Evolutionary conservation across 1,140 invertebrate species (phyloP), one percentile per base, ranked within the genome.

Genomic region (Parasteatoda tepidariorum): DNA sequence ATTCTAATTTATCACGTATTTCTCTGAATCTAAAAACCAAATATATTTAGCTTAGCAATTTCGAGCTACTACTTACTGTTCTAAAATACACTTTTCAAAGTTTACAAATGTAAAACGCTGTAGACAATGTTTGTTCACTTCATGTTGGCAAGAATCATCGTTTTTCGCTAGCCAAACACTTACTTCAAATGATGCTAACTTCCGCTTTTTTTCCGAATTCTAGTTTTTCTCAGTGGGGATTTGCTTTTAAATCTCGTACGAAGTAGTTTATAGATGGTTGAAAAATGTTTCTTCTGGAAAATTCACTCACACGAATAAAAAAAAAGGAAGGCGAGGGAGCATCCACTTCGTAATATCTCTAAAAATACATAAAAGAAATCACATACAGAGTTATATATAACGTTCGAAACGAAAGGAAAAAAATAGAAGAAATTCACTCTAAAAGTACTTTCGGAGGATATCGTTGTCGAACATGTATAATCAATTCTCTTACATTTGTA

Each of bases 401-500:
- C 18, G 38, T 4, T 48, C 18, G 9, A 48, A 18, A 48, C 9
- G 38, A 18, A 48, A 48, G 18, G 18, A 48, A 18, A 48, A 48
- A 48, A 13, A 26, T 7, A 59, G 57, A 59, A 9, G 55, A 61
- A 62, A 78, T 78, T 78, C 74, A 78, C 62, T 66, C 18, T 31
- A 66, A 22, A 62, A 66, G 26, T 55, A 24, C 15, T 66, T 28
- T 54, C 6, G 15, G 18, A 38, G 57, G 48, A 73, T 34, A 38
- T 75, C 68, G 68, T 22, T 74, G 2, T 48, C 33, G 74, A 78
- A 34, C 24, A 13, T 33, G 33, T 54, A 26, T 62, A 61, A 78
- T 78, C 74, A 78, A 78, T 78, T 78, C 74, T 48, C 34, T 18
- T 9, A 34, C 34, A 66, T 76, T 78, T 78, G 74, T 78, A 78